Conservation (phyloP, 1,140 invertebrate genomes). For the Contarinia nasturtii region DNA sequence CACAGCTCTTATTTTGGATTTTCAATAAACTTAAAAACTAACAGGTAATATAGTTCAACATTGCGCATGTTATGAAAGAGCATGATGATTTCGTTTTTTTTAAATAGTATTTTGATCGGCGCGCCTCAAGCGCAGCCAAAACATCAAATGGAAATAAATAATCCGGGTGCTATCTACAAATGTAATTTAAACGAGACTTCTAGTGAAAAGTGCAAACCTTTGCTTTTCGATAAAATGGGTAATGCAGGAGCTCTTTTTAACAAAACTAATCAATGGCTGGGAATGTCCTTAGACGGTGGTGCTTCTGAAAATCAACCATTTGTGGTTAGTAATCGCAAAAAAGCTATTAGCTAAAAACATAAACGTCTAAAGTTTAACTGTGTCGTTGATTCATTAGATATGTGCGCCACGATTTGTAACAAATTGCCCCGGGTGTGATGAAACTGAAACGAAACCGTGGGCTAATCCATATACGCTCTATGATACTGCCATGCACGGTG, state of each 20-base stretch:
- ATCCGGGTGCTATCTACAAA: slow-evolving; percentile 20
- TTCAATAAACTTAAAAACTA: neutral
- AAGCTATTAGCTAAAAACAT: neutral
- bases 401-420: slow-evolving; percentile 1
- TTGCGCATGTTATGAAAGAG: neutral
- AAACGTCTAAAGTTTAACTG: neutral
- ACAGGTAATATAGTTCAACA: too few species aligned
- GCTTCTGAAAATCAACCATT: slow-evolving; percentile 15
- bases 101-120: slow-evolving; percentile 10
- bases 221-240: slow-evolving; percentile 13
- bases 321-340: slow-evolving; percentile 9
- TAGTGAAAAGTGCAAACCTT: slow-evolving; percentile 18
- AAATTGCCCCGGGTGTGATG: too few species aligned
- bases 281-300: slow-evolving; percentile 21
- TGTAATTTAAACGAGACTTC: slow-evolving; percentile 10
- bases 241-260: slow-evolving; percentile 4
- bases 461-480: too few species aligned
- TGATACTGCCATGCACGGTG: slow-evolving; percentile 11
- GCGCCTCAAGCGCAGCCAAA: slow-evolving; percentile 21
- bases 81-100: neutral
- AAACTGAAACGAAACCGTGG: too few species aligned
- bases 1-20: neutral
- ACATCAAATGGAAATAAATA: slow-evolving; percentile 17
- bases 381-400: neutral
- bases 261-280: slow-evolving; percentile 18